These are phyloP conservation scores for Taphrorychus bicolor DNA, from an alignment of 2,888 invertebrate genomes.

Conservation along the genomic window DNA sequence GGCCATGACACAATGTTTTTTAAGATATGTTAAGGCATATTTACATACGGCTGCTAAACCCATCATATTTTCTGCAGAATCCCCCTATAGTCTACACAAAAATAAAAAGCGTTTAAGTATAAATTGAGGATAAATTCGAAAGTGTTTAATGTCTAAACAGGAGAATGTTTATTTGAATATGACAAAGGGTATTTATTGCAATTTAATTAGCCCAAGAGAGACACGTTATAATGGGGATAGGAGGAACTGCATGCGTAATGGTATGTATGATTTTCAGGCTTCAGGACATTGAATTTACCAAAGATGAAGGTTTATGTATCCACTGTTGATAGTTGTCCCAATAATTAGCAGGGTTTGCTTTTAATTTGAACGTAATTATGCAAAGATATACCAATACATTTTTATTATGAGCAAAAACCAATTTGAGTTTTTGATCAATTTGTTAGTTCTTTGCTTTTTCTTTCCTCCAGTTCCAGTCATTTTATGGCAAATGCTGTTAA, in stretches of 20 bases:
- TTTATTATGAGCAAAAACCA: no score
- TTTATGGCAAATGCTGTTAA: no score
- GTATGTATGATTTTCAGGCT: constrained; percentile 32
- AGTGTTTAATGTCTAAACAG: constrained; percentile 28
- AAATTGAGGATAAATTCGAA: not conserved
- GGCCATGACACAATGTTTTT: constrained; percentile 18
- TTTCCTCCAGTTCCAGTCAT: no score
- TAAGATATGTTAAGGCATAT: constrained; percentile 41
- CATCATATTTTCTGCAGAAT: constrained; percentile 53
- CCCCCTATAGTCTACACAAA: not conserved
- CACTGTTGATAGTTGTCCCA: not conserved
- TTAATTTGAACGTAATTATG: not conserved
- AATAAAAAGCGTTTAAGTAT: not conserved
- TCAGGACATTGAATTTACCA: not conserved
- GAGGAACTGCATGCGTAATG: constrained; percentile 20
- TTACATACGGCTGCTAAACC: not conserved
- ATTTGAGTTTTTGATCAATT: no score
- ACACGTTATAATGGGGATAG: not conserved
- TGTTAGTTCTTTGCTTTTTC: no score
- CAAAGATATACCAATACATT: no score
- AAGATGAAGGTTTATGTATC: no score
- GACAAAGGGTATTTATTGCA: constrained; percentile 49
- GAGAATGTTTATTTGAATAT: constrained; percentile 45
- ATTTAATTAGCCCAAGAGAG: constrained; percentile 42
- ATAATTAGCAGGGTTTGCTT: not conserved